A percentile compares a stretch with the other conserved stretches of the same genome.
These are phyloP conservation scores for Ranitomeya imitator DNA, from an alignment of 2,113 vertebrate genomes.

Conservation along the genomic window DNA sequence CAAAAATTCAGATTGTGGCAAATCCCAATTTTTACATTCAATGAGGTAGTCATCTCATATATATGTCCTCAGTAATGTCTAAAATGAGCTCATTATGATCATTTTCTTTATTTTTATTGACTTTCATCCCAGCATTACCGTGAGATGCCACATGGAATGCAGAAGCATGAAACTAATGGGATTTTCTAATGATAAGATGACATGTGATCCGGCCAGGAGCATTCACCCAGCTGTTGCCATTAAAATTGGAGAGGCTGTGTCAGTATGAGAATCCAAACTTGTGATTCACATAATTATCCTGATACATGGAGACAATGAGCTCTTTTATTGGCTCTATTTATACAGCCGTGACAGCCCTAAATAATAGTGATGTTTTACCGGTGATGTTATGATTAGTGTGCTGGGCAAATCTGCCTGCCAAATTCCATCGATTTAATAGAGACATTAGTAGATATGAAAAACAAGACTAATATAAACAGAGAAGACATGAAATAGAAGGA, in stretches of 20 bases:
- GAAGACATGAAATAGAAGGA: not conserved
- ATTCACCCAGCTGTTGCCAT: constrained; percentile 32
- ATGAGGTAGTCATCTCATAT: not conserved
- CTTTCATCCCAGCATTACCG: not conserved
- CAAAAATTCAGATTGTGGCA: too few species aligned
- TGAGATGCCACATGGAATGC: not conserved
- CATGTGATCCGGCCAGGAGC: constrained; percentile 7
- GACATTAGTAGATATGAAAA: constrained; percentile 6
- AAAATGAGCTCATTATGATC: not conserved
- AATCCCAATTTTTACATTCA: too few species aligned
- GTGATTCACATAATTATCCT: constrained; percentile 39
- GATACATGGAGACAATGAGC: constrained; percentile 36
- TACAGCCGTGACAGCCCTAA: constrained; percentile 19
- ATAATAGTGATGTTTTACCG: constrained; percentile 25
- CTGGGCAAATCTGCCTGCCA: not conserved
- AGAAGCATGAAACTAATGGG: constrained; percentile 1
- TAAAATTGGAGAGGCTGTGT: constrained; percentile 31
- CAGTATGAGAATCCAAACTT: not conserved
- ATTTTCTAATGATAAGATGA: constrained; percentile 18
- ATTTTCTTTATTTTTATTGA: not conserved
- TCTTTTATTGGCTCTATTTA: constrained; percentile 4
- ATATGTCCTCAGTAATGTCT: not conserved
- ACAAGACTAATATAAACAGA: not conserved
- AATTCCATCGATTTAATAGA: constrained; percentile 25
- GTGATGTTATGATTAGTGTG: constrained; percentile 18